Evolutionary conservation across 2,797 vertebrate species (phyloP).

Genomic region (Phaenicophaeus curvirostris): DNA sequence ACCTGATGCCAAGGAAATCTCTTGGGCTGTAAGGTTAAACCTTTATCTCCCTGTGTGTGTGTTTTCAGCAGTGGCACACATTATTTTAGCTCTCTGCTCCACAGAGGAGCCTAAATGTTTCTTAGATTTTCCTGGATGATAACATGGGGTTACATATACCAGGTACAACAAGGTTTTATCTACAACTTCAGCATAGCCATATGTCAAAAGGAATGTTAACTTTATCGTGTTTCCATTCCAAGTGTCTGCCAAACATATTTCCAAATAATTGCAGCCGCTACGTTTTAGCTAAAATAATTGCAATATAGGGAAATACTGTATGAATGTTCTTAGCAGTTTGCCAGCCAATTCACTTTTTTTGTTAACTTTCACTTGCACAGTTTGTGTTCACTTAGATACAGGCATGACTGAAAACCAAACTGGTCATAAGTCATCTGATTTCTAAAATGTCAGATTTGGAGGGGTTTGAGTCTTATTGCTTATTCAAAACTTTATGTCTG

Average conservation of each 20-base stretch:
- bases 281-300: background rate
- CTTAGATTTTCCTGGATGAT: background rate
- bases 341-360: background rate
- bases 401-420: background rate
- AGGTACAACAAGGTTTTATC: background rate
- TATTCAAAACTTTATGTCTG: background rate
- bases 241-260: background rate
- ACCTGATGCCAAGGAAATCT: background rate
- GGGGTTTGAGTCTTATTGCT: rapidly evolving
- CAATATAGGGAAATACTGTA: background rate
- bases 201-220: background rate
- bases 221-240: background rate
- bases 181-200: background rate
- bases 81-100: background rate
- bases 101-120: background rate
- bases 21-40: background rate
- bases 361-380: background rate
- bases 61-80: background rate
- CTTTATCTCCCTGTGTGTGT: background rate
- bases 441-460: background rate
- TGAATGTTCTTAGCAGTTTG: background rate
- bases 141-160: background rate
- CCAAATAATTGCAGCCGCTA: background rate
- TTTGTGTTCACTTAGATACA: background rate
- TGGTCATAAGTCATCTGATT: background rate